Evolutionary conservation across 2,888 invertebrate genomes (phyloP).

Genomic region (Oegoconia quadripuncta): DNA sequence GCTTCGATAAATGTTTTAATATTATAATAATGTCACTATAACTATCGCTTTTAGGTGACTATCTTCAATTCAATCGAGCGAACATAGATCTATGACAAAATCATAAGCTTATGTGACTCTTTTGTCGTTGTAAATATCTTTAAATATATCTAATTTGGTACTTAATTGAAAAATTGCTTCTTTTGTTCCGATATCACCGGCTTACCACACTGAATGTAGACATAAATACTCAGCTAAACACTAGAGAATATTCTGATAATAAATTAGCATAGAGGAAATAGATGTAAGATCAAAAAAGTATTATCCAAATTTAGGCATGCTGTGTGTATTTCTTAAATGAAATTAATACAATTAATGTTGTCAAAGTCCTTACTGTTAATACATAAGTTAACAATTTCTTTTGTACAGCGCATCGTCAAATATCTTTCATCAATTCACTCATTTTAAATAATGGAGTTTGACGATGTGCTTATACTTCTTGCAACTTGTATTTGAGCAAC

Average conservation of each 20-base stretch:
- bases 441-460: too few species aligned
- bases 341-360: slow-evolving; percentile 48
- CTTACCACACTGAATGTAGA: slow-evolving; percentile 57
- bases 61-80: slow-evolving; percentile 44
- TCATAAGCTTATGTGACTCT: slow-evolving; percentile 59
- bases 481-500: too few species aligned
- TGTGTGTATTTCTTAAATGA: slow-evolving; percentile 66
- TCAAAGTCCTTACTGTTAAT: slow-evolving; percentile 36
- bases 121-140: slow-evolving; percentile 66
- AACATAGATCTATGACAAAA: slow-evolving; percentile 44
- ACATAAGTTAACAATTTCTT: too few species aligned
- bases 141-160: slow-evolving; percentile 40
- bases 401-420: too few species aligned
- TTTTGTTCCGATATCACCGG: slow-evolving; percentile 47
- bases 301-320: slow-evolving; percentile 75
- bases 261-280: slow-evolving; percentile 67
- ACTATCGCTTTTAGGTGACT: slow-evolving; percentile 68
- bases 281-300: slow-evolving; percentile 71
- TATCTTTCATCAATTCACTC: too few species aligned
- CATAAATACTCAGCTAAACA: slow-evolving; percentile 55
- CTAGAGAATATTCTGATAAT: slow-evolving; percentile 68
- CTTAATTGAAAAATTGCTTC: slow-evolving; percentile 44
- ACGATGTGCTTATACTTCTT: too few species aligned
- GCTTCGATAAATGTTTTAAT: slow-evolving; percentile 64
- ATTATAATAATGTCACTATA: slow-evolving; percentile 54